Conservation (phyloP, 2,888 invertebrate genomes). For the Metalampra italica region DNA sequence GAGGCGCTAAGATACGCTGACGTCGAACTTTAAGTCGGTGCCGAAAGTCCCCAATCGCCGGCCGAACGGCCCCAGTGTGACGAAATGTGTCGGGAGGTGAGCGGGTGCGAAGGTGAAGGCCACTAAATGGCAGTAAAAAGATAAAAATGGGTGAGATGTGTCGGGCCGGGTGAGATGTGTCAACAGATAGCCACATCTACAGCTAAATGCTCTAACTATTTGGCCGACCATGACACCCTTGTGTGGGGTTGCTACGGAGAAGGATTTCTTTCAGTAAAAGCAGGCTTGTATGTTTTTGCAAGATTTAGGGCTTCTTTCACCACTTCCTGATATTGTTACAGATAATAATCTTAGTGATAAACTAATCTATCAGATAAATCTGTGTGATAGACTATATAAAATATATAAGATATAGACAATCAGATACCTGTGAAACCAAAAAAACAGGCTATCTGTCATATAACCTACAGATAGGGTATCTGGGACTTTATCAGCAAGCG, state of each 20-base stretch:
- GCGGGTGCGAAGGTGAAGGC: conserved; percentile 16
- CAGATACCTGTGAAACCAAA: too few species aligned
- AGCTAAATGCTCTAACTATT: conserved; percentile 32
- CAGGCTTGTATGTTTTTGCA: too few species aligned
- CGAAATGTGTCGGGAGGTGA: background rate
- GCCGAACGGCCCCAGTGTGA: background rate
- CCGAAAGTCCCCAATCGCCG: background rate
- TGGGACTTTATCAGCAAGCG: too few species aligned
- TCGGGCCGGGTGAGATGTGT: conserved; percentile 33
- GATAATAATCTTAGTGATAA: too few species aligned
- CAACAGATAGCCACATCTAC: conserved; percentile 35
- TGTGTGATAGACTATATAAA: too few species aligned
- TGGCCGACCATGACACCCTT: conserved; percentile 13
- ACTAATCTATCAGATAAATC: too few species aligned
- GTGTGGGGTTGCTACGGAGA: conserved; percentile 8
- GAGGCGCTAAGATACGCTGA: background rate
- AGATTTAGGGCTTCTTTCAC: too few species aligned
- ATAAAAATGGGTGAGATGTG: conserved; percentile 30
- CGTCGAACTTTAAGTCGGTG: background rate
- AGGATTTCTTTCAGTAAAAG: background rate
- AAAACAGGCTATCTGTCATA: too few species aligned
- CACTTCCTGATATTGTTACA: too few species aligned
- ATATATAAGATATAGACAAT: too few species aligned
- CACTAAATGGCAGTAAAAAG: conserved; percentile 34
- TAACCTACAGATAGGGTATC: too few species aligned